Evolutionary conservation across 2,113 vertebrate species (phyloP).

Genomic region (Leuciscus idus): DNA sequence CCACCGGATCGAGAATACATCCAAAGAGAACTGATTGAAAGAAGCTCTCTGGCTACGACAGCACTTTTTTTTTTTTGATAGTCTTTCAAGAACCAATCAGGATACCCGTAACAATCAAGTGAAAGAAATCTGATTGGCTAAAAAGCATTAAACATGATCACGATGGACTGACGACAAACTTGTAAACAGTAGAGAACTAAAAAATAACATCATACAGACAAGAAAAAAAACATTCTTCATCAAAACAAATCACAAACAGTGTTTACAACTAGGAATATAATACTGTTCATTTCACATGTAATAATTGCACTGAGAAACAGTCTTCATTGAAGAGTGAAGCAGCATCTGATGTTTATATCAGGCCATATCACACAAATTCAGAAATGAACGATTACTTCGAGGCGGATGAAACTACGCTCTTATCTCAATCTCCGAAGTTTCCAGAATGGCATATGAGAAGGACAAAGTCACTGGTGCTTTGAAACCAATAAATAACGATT

Average conservation of each 20-base stretch:
- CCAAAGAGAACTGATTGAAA: slow-evolving; percentile 65
- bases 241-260: slow-evolving; percentile 64
- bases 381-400: background rate
- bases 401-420: no score
- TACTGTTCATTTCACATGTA: slow-evolving; percentile 51
- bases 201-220: slow-evolving; percentile 63
- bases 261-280: slow-evolving; percentile 63
- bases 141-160: slow-evolving; percentile 46
- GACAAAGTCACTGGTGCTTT: slow-evolving; percentile 62
- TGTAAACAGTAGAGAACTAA: slow-evolving; percentile 52
- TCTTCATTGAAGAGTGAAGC: slow-evolving; percentile 30
- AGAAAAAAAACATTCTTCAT: slow-evolving; percentile 63
- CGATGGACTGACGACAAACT: slow-evolving; percentile 51
- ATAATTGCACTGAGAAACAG: slow-evolving; percentile 57
- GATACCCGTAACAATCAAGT: slow-evolving; percentile 53
- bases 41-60: slow-evolving; percentile 28
- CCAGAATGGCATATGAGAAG: slow-evolving; percentile 55
- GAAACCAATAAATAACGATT: slow-evolving; percentile 80
- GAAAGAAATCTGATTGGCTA: slow-evolving; percentile 56
- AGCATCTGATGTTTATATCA: slow-evolving; percentile 13
- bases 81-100: slow-evolving; percentile 34
- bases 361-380: no score
- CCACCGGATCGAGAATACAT: slow-evolving; percentile 62
- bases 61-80: slow-evolving; percentile 24
- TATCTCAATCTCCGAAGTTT: background rate